Evolutionary conservation across 2,888 invertebrate genomes (phyloP), one percentile per base, ranked within the genome.

Genomic region (Rugalucina vietnamica): DNA sequence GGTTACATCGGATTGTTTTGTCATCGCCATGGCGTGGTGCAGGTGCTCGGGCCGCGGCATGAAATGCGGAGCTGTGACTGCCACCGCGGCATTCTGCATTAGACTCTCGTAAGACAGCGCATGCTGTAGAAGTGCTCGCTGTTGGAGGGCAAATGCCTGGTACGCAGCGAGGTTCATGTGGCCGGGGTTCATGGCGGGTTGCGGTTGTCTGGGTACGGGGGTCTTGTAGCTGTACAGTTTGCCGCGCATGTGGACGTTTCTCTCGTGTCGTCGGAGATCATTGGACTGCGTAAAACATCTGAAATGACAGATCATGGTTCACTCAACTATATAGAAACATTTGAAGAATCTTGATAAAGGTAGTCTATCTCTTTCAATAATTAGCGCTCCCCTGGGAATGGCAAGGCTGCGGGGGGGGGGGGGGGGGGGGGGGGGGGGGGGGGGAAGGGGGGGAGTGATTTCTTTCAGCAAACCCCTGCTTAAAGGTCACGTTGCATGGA

Each of bases 211-310:
- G 14, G 84, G 83, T 8, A 73, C 39, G 8, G 87, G 89, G 32
- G 87, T 89, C 80, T 91, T 90, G 87, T 92, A 92, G 81, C 91
- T 92, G 84, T 90, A 91, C 8, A 92, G 79, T 83, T 93, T 93
- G 14, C 92, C 92, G 32, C 92, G 90, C 93, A 93, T 93, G 89
- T 93, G 93, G 10, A 93, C 93, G 85, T 93, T 93, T 36, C 93
- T 86, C 81, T 93, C 93, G 81, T 93, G 93, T 34, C 93, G 89
- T 34, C 93, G 86, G 34, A 93, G 87, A 84, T 93, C 93, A 85
- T 93, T 93, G 27, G 92, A 92, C 88, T 93, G 93, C 27, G 93
- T 93, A 83, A 93, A 93, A 79, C 93, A 92, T 71, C 93, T 90
- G 87, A 88, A 87, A 87, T 24, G 34, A 50, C n/a, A n/a, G n/a